Evolutionary conservation across 2,888 invertebrate species (phyloP).

Genomic region (Coenonympha glycerion): DNA sequence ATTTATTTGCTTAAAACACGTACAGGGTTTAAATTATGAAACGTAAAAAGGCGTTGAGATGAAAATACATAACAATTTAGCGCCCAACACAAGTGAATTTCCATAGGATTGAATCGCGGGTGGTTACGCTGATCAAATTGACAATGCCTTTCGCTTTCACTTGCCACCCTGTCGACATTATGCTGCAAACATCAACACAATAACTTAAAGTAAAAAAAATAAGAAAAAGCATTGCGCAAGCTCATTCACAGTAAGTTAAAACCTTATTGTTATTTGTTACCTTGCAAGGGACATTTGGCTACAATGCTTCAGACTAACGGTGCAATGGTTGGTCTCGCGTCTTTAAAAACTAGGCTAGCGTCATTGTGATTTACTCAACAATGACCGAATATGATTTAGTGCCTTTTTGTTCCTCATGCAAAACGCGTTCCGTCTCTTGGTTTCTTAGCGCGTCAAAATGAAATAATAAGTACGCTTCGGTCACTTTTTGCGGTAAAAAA

Average conservation of each 20-base stretch:
- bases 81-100: not conserved
- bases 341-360: constrained; percentile 57
- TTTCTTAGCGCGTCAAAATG: constrained; percentile 21
- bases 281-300: constrained; percentile 54
- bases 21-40: no score
- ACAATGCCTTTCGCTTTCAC: constrained; percentile 54
- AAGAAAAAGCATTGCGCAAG: constrained; percentile 64
- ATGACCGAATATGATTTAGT: constrained; percentile 65
- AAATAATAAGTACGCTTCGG: constrained; percentile 6
- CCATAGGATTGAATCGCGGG: constrained; percentile 26
- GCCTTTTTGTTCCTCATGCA: constrained; percentile 44
- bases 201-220: constrained; percentile 21
- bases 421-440: constrained; percentile 17
- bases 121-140: constrained; percentile 28
- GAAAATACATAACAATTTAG: not conserved
- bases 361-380: constrained; percentile 54
- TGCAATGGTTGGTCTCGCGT: constrained; percentile 62
- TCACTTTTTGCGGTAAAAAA: constrained; percentile 2
- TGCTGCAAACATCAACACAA: constrained; percentile 40
- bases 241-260: constrained; percentile 59
- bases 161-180: constrained; percentile 57
- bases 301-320: constrained; percentile 51
- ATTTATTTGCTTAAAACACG: no score
- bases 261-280: constrained; percentile 23
- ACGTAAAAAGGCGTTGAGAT: no score